Evolutionary conservation across 2,113 vertebrate genomes (phyloP).

Genomic region (Coturnix japonica): DNA sequence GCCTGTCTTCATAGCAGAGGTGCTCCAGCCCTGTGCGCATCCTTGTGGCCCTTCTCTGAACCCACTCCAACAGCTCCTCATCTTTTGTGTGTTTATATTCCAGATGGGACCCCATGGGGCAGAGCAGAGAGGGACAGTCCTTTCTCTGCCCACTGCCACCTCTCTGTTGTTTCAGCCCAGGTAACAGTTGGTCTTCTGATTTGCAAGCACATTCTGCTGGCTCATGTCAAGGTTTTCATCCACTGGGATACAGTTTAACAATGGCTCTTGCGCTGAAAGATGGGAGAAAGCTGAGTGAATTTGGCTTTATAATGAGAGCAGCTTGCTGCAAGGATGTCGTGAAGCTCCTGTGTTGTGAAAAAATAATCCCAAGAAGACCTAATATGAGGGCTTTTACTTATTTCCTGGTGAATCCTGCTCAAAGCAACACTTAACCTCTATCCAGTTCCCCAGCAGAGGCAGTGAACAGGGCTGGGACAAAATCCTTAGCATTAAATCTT

Average conservation of each 20-base stretch:
- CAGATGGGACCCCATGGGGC: no score
- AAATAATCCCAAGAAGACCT: background rate
- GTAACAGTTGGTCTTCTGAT: background rate
- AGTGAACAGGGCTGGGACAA: background rate
- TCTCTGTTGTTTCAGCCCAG: background rate
- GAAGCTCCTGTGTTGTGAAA: background rate
- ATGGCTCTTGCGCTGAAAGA: background rate
- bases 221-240: background rate
- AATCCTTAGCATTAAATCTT: background rate
- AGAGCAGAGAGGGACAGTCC: background rate
- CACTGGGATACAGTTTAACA: background rate
- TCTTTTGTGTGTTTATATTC: background rate
- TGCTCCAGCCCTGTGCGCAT: background rate
- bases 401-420: background rate
- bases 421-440: background rate
- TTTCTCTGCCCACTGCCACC: background rate
- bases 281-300: background rate
- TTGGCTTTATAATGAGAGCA: background rate
- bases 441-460: background rate
- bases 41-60: background rate
- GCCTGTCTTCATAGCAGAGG: background rate
- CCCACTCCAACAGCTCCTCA: background rate
- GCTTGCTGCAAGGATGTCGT: background rate
- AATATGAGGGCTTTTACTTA: background rate
- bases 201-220: background rate